Conservation (phyloP, 1,140 invertebrate genomes). For the Galleria mellonella region DNA sequence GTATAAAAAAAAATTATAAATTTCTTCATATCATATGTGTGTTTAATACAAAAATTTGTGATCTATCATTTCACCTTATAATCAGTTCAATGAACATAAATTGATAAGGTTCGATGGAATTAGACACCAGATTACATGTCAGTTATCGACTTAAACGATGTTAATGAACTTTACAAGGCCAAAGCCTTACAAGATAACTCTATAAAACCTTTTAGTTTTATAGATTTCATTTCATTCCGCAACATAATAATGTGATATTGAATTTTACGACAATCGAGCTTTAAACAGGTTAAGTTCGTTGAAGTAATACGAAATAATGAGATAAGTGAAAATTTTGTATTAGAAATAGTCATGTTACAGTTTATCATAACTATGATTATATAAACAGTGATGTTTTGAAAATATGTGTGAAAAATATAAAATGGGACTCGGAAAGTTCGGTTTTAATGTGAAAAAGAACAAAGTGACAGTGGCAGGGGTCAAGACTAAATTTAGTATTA, state of each 20-base stretch:
- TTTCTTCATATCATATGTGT: too few relatives aligned
- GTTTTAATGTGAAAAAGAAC: constrained; percentile 52
- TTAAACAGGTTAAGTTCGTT: constrained; percentile 26
- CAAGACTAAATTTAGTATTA: constrained; percentile 69
- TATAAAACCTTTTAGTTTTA: constrained; percentile 69
- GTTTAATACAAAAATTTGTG: too few relatives aligned
- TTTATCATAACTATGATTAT: constrained; percentile 29
- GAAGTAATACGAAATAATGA: constrained; percentile 21
- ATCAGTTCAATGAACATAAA: constrained; percentile 31
- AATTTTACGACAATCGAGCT: constrained; percentile 55
- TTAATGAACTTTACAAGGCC: constrained; percentile 67
- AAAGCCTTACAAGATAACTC: constrained; percentile 55
- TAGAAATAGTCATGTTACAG: constrained; percentile 19
- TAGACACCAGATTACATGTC: constrained; percentile 58
- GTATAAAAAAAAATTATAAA: too few relatives aligned
- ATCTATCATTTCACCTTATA: background rate
- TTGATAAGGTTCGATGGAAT: constrained; percentile 51
- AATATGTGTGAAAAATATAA: constrained; percentile 31
- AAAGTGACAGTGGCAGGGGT: constrained; percentile 44
- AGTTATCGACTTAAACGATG: constrained; percentile 47
- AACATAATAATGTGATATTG: constrained; percentile 59
- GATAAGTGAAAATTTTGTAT: too few relatives aligned
- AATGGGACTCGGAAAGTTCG: constrained; percentile 62
- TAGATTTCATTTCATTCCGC: constrained; percentile 53
- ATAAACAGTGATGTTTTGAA: constrained; percentile 18